Evolutionary conservation across 2,113 vertebrate genomes (phyloP).

Genomic region (Emydocephalus ijimae): DNA sequence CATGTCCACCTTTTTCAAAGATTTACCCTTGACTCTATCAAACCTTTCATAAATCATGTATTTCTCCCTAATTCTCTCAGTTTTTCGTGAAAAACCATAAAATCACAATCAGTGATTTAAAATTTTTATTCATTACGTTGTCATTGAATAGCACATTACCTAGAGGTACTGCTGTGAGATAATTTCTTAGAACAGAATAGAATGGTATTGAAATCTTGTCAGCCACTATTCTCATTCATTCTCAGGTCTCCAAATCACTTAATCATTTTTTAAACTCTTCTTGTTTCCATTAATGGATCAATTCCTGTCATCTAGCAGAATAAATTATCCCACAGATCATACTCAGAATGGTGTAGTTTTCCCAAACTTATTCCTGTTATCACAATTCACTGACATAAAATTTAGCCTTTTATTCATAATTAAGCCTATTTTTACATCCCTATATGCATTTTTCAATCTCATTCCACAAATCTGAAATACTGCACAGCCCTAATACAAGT

Average conservation of each 20-base stretch:
- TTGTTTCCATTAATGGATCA: neutral
- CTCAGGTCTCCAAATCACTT: neutral
- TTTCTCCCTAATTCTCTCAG: neutral
- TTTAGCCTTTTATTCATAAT: neutral
- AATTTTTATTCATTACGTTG: neutral
- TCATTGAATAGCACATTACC: neutral
- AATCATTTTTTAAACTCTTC: neutral
- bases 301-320: neutral
- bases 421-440: neutral
- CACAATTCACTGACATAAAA: neutral
- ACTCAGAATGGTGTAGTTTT: neutral
- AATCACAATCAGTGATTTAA: neutral
- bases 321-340: neutral
- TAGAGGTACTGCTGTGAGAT: neutral
- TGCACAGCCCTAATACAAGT: neutral
- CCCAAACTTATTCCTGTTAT: neutral
- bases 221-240: neutral
- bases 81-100: neutral
- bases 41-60: neutral
- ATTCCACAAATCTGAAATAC: neutral
- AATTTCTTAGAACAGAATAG: neutral
- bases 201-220: neutral
- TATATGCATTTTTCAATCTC: neutral
- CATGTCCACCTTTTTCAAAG: neutral
- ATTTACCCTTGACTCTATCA: neutral